phyloP scores from a whole-genome alignment of 2,888 invertebrate genomes.

The Cylloceria caligata region DNA sequence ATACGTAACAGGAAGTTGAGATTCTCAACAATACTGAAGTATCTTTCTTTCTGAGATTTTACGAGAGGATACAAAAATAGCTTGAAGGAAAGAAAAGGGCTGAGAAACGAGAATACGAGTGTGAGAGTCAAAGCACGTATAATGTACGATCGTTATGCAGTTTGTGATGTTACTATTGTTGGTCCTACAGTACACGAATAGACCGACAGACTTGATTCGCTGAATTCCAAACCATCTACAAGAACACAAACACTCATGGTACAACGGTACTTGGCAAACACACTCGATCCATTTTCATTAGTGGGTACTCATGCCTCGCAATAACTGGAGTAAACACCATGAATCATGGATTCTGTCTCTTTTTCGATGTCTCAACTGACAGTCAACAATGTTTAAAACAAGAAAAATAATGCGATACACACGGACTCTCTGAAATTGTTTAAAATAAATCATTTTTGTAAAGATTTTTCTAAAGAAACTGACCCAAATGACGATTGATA shows the following conservation, averaged over 20 bases:
- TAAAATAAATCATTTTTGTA: no score
- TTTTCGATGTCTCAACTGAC: neutral
- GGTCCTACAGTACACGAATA: slow-evolving; percentile 44
- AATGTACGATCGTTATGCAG: slow-evolving; percentile 31
- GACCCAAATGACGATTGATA: no score
- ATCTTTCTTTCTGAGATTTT: slow-evolving; percentile 1
- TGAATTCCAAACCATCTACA: slow-evolving; percentile 51
- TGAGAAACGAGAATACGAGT: slow-evolving; percentile 19
- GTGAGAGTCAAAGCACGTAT: slow-evolving; percentile 20
- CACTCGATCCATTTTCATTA: slow-evolving; percentile 74
- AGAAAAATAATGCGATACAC: neutral
- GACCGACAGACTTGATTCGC: slow-evolving; percentile 52
- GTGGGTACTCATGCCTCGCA: slow-evolving; percentile 68
- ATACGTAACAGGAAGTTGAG: neutral
- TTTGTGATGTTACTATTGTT: slow-evolving; percentile 33
- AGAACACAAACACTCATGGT: slow-evolving; percentile 55
- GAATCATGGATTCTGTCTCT: neutral
- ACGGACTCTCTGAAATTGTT: no score
- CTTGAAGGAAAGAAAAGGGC: slow-evolving; percentile 16
- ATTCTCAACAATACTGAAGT: slow-evolving; percentile 7
- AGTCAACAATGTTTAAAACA: neutral
- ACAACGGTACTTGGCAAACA: slow-evolving; percentile 71
- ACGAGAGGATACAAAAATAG: slow-evolving; percentile 5
- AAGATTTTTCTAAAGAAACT: no score
- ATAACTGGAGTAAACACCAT: slow-evolving; percentile 55